Evolutionary conservation across 2,888 invertebrate species (phyloP).

Genomic region (Spodoptera exigua): DNA sequence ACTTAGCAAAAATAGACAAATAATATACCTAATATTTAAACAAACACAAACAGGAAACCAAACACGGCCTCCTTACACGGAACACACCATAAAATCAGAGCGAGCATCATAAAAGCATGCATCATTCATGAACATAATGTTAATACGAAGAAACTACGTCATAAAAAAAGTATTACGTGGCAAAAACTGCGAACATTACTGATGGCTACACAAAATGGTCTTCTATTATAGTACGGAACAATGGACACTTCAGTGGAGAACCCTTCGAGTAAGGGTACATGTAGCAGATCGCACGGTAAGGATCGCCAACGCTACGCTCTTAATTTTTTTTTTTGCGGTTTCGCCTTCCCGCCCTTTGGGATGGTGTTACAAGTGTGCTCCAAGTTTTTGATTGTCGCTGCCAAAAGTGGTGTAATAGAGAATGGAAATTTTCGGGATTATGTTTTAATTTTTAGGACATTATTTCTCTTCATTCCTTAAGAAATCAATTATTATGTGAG

Average conservation of each 20-base stretch:
- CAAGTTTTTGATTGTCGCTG: constrained; percentile 11
- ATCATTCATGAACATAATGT: constrained; percentile 57
- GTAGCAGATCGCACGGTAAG: constrained; percentile 59
- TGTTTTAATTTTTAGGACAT: background rate
- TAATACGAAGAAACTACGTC: constrained; percentile 61
- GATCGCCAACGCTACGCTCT: constrained; percentile 45
- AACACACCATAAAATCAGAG: constrained; percentile 51
- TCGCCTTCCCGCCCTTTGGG: constrained; percentile 16
- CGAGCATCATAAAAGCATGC: constrained; percentile 43
- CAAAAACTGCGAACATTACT: constrained; percentile 58
- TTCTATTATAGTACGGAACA: constrained; percentile 71
- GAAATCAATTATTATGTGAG: background rate
- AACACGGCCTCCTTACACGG: constrained; percentile 27
- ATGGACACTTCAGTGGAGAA: constrained; percentile 65
- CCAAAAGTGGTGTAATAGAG: constrained; percentile 1
- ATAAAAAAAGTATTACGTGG: constrained; percentile 64
- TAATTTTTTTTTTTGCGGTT: constrained; percentile 35
- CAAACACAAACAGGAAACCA: constrained; percentile 21
- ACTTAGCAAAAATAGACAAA: background rate
- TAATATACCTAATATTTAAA: constrained; percentile 43
- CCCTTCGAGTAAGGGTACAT: constrained; percentile 52
- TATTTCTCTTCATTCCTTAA: constrained; percentile 1
- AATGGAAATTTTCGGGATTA: background rate
- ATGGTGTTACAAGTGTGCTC: constrained; percentile 28
- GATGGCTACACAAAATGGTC: constrained; percentile 60